Evolutionary conservation across 2,797 vertebrate genomes (phyloP).

Genomic region (Urosaurus nigricauda): DNA sequence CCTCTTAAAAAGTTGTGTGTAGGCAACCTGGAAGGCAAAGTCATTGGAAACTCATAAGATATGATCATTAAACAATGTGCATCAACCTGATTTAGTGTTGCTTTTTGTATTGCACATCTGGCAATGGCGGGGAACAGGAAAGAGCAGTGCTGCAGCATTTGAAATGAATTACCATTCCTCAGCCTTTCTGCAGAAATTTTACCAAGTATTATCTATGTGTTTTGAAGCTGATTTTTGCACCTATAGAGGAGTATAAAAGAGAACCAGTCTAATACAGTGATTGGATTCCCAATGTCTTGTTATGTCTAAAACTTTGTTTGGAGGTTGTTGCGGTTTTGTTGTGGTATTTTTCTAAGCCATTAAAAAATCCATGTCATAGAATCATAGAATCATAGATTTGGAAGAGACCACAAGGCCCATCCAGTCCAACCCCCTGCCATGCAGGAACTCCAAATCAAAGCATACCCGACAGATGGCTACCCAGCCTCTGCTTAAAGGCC

Average conservation of each 20-base stretch:
- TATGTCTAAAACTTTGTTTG: background rate
- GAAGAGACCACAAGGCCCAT: too few species aligned
- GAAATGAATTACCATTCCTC: background rate
- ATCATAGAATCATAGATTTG: too few species aligned
- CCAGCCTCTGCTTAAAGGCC: too few species aligned
- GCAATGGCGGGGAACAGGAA: background rate
- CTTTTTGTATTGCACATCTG: background rate
- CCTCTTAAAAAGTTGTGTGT: background rate
- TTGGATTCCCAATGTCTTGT: background rate
- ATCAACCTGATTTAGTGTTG: background rate
- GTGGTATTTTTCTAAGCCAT: too few species aligned
- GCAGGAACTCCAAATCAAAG: too few species aligned
- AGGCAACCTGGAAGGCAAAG: background rate
- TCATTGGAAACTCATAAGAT: background rate
- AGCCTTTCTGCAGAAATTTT: background rate
- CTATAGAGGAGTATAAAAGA: background rate
- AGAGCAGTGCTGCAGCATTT: too few species aligned
- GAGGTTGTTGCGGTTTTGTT: background rate
- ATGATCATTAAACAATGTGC: background rate
- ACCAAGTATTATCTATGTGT: background rate
- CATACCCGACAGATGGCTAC: too few species aligned
- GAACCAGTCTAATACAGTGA: background rate
- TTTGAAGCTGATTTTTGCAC: background rate
- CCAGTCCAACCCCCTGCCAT: too few species aligned
- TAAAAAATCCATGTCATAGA: too few species aligned